phyloP scores from a whole-genome alignment of 2,888 invertebrate genomes.

The Yponomeuta cagnagella region DNA sequence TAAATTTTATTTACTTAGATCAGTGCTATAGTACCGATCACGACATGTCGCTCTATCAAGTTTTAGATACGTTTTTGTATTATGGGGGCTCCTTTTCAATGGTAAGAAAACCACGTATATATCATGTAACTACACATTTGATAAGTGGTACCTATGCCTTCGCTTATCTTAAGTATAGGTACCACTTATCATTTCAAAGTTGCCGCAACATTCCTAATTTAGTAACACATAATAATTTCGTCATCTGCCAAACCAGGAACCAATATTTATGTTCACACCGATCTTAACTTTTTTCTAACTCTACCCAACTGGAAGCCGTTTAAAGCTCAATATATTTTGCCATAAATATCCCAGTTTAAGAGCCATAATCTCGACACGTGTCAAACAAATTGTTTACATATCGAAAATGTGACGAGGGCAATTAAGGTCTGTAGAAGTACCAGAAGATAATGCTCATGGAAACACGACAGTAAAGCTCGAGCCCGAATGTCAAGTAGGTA shows the following conservation, averaged over 20 bases:
- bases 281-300: conserved; percentile 14
- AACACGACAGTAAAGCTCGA: conserved; percentile 28
- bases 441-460: too few species aligned
- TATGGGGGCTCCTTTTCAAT: too few species aligned
- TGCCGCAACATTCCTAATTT: neutral
- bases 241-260: conserved; percentile 10
- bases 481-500: neutral
- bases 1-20: too few species aligned
- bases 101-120: too few species aligned
- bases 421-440: conserved; percentile 28
- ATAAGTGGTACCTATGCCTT: neutral
- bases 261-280: conserved; percentile 19
- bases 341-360: conserved; percentile 58
- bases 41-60: too few species aligned
- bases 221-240: conserved; percentile 4
- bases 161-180: neutral
- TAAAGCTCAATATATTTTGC: conserved; percentile 57
- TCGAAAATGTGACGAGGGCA: conserved; percentile 44
- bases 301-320: conserved; percentile 38
- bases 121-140: too few species aligned
- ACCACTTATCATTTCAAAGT: neutral
- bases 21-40: too few species aligned
- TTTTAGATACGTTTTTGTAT: too few species aligned
- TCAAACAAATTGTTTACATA: conserved; percentile 66
- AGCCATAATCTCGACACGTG: conserved; percentile 54